phyloP scores from a whole-genome alignment of 2,888 invertebrate species.

The Pammene fasciana region DNA sequence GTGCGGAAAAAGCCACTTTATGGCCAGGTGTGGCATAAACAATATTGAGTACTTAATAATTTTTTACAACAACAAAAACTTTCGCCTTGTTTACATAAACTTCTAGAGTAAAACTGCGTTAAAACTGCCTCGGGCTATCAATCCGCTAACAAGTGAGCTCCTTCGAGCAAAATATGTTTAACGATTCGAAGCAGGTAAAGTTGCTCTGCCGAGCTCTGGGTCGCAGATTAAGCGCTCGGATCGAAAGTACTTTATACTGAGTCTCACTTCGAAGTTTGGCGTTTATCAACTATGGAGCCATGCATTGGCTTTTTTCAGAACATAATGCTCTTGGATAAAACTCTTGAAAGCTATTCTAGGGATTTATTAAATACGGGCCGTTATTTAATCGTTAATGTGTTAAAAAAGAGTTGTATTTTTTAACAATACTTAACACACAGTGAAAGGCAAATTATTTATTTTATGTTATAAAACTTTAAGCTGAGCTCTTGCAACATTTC shows the following conservation, averaged over 20 bases:
- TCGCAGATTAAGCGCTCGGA: slow-evolving; percentile 28
- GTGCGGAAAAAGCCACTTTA: too few species aligned
- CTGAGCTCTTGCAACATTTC: not conserved
- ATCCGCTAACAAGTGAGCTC: slow-evolving; percentile 15
- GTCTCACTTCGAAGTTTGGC: slow-evolving; percentile 29
- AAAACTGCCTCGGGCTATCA: slow-evolving; percentile 5
- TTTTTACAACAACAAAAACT: not conserved
- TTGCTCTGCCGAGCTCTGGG: slow-evolving; percentile 15
- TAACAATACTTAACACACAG: not conserved
- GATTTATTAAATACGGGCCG: too few species aligned
- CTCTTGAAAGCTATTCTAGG: too few species aligned
- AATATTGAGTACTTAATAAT: too few species aligned
- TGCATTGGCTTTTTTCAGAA: not conserved
- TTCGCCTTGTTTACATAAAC: not conserved
- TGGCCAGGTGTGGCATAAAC: too few species aligned
- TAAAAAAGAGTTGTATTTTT: too few species aligned
- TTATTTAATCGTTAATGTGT: too few species aligned
- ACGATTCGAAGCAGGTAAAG: slow-evolving; percentile 28
- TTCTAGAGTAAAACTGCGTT: not conserved
- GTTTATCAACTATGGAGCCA: slow-evolving; percentile 16
- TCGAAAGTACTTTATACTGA: slow-evolving; percentile 23
- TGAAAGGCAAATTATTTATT: not conserved
- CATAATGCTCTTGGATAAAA: not conserved
- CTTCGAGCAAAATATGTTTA: slow-evolving; percentile 27
- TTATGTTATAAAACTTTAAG: not conserved